phyloP scores from a whole-genome alignment of 2,797 vertebrate genomes.

The Myoxocephalus aenaeus region DNA sequence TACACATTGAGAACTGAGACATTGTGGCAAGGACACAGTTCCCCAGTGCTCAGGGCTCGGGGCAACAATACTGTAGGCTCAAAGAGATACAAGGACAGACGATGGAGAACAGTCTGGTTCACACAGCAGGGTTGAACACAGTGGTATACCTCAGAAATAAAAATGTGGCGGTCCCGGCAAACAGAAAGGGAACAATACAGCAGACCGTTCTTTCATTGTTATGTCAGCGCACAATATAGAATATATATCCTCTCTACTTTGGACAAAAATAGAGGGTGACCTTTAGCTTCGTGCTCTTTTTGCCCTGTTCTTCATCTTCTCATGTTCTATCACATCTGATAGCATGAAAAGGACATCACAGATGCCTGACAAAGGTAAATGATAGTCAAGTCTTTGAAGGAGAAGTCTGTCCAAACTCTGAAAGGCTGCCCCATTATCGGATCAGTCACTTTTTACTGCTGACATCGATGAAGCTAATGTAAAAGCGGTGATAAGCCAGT shows the following conservation, averaged over 20 bases:
- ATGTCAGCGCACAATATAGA: slow-evolving; percentile 26
- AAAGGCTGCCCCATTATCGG: slow-evolving; percentile 55
- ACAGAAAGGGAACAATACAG: slow-evolving; percentile 25
- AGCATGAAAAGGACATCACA: slow-evolving; percentile 48
- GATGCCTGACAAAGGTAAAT: slow-evolving; percentile 63
- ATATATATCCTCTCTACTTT: slow-evolving; percentile 26
- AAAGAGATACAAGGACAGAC: slow-evolving; percentile 53
- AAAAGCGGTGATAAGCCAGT: slow-evolving; percentile 46
- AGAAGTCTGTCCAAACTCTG: slow-evolving; percentile 39
- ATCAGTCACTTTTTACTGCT: slow-evolving; percentile 32
- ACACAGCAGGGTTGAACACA: slow-evolving; percentile 37
- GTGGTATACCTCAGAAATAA: slow-evolving; percentile 14
- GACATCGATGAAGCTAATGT: slow-evolving; percentile 50
- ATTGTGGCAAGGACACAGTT: slow-evolving; percentile 40
- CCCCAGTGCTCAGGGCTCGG: slow-evolving; percentile 23
- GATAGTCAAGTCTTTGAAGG: slow-evolving; percentile 49
- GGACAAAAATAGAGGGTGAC: slow-evolving; percentile 41
- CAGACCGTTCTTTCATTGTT: slow-evolving; percentile 26
- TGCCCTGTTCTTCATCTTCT: slow-evolving; percentile 23
- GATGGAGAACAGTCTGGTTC: slow-evolving; percentile 47
- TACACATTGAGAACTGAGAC: slow-evolving; percentile 4
- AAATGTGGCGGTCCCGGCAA: slow-evolving; percentile 13
- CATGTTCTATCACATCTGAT: slow-evolving; percentile 55
- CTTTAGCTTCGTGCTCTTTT: slow-evolving; percentile 51
- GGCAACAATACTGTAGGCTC: slow-evolving; percentile 24